Evolutionary conservation across 2,113 vertebrate genomes (phyloP).

Genomic region (Proteles cristata): DNA sequence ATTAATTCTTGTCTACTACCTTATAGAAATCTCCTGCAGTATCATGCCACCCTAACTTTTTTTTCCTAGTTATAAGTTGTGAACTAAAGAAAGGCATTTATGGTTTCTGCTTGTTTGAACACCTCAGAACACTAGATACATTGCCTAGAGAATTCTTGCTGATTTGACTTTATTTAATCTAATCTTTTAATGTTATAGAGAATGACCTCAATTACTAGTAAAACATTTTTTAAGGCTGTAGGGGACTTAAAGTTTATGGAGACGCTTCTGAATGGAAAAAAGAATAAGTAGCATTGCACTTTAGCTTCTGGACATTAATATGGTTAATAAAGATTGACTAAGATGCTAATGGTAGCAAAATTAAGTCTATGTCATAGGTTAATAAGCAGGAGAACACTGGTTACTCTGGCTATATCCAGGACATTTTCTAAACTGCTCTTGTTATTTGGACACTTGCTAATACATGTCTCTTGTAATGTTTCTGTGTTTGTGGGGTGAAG

Average conservation of each 20-base stretch:
- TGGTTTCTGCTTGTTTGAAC: background rate
- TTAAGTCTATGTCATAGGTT: background rate
- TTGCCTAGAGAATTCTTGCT: background rate
- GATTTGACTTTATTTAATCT: background rate
- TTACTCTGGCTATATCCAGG: background rate
- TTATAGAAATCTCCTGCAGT: background rate
- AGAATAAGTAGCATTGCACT: background rate
- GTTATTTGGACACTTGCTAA: background rate
- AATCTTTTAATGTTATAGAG: background rate
- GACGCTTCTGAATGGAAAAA: background rate
- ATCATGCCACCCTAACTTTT: background rate
- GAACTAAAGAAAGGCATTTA: background rate
- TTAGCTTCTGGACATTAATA: background rate
- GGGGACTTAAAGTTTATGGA: slow-evolving; percentile 17
- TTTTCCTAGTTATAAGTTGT: background rate
- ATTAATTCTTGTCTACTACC: background rate
- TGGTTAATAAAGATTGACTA: slow-evolving; percentile 27
- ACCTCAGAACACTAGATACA: background rate
- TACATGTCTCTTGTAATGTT: background rate
- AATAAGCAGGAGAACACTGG: background rate
- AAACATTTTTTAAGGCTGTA: slow-evolving; percentile 29
- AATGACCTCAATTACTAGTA: slow-evolving; percentile 21
- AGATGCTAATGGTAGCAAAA: slow-evolving; percentile 11
- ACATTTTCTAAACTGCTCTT: background rate
- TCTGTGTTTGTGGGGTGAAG: background rate